Evolutionary conservation across 2,888 invertebrate genomes (phyloP), one percentile per base, ranked within the genome.

Genomic region (Emmelina monodactyla): DNA sequence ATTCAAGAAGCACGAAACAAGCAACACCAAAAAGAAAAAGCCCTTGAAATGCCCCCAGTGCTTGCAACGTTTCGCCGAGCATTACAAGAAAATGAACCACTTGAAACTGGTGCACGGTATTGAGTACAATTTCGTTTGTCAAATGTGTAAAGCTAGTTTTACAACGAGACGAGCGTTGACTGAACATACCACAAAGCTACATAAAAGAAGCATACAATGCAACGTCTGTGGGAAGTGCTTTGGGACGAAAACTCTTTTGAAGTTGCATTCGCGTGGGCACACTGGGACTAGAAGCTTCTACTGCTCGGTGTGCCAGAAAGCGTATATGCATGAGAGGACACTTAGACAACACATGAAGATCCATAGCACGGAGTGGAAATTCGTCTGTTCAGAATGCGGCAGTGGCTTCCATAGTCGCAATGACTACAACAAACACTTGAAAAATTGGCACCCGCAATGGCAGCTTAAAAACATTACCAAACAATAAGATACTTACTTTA

Each of bases 31-130:
- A 41, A 70, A 67, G 29, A 57, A 59, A 10, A 73, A 67, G 19
- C 78, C 75, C 0, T 37, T 76, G 3, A 78, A 76, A 54, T 79
- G 79, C 38, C 68, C 78, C 0, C 76, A 72, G 37, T 79, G 79
- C 25, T 55, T 72, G 37, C 75, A 79, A 43, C 47, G 79, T 6
- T 79, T 79, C 32, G 54, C 76, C 0, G 76, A 76, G 39, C 76
- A 79, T 39, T 79, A 79, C 31, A 57, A 58, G 2, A 76, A 76
- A 37, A 76, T 79, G 76, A 70, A 68, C 2, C 79, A 79, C 40
- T 45, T 79, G 35, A 73, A 63, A 41, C 66, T 69, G 38, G 64
- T 54, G 0, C 79, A 79, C 34, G 76, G 72, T 0, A 76, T 78
- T 3, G 47, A 62, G 1, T 73, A 73, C 14, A 68, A 59, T 0